A percentile compares a stretch with the other conserved stretches of the same genome.
Conservation (phyloP, 23 tunicate species). For the Corella eumyota region DNA sequence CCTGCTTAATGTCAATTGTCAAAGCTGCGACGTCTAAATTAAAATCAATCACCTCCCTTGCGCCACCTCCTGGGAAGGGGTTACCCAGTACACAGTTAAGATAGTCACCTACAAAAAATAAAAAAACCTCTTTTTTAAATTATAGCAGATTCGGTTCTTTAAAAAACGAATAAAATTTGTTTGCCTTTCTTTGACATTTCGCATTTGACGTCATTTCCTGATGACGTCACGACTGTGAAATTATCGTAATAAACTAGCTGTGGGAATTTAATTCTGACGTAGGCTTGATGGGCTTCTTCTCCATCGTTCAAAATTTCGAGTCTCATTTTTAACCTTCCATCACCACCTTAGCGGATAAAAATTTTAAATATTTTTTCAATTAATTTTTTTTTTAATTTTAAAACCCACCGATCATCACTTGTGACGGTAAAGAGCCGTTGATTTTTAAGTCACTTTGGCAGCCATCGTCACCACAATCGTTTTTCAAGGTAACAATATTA, state of each 20-base stretch:
- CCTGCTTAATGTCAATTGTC: no score
- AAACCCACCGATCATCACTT: slow-evolving; percentile 36
- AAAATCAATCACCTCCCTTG: no score
- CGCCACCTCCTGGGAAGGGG: no score
- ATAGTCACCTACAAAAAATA: no score
- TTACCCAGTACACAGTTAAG: no score
- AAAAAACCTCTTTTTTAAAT: no score
- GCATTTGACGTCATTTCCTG: slow-evolving; percentile 17
- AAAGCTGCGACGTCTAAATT: no score
- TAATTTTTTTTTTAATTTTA: neutral
- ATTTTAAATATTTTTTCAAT: neutral
- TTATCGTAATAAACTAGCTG: slow-evolving; percentile 12
- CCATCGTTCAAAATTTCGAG: slow-evolving; percentile 36
- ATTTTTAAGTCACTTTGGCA: slow-evolving; percentile 52
- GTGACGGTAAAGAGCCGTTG: slow-evolving; percentile 26
- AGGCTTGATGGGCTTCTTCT: slow-evolving; percentile 79
- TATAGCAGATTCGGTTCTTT: no score
- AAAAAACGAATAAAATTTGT: no score
- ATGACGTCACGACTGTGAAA: slow-evolving; percentile 4
- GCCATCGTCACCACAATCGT: slow-evolving; percentile 52
- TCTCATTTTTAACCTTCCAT: slow-evolving; percentile 4
- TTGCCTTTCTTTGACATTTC: neutral
- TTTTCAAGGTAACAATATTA: slow-evolving; percentile 1
- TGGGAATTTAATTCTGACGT: slow-evolving; percentile 15
- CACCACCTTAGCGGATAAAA: slow-evolving; percentile 12